phyloP scores from a whole-genome alignment of 1,140 invertebrate genomes.

The Cotesia vestalis region DNA sequence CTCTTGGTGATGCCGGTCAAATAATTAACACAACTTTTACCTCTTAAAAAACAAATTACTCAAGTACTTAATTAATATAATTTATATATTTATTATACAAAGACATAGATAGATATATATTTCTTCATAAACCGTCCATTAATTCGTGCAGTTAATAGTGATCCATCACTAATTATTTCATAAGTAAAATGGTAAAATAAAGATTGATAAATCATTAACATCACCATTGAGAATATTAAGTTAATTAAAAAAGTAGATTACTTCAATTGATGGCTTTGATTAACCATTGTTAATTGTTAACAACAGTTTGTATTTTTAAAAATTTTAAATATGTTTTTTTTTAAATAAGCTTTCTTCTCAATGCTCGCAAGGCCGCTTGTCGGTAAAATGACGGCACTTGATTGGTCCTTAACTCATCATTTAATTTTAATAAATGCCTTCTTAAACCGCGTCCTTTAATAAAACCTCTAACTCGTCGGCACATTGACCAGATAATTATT shows the following conservation, averaged over 20 bases:
- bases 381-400: slow-evolving; percentile 15
- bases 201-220: too few relatives aligned
- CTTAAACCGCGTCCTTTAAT: slow-evolving; percentile 22
- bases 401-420: slow-evolving; percentile 21
- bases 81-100: too few relatives aligned
- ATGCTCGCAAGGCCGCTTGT: slow-evolving; percentile 17
- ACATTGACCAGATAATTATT: slow-evolving; percentile 41
- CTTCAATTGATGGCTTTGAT: background rate
- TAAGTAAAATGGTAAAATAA: too few relatives aligned
- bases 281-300: background rate
- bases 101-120: too few relatives aligned
- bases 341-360: background rate
- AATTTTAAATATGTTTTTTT: background rate
- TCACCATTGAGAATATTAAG: too few relatives aligned
- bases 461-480: slow-evolving; percentile 43
- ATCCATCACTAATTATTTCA: too few relatives aligned
- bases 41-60: too few relatives aligned
- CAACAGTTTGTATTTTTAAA: background rate
- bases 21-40: background rate
- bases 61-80: too few relatives aligned
- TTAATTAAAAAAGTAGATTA: too few relatives aligned
- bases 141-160: too few relatives aligned
- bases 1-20: background rate
- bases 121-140: too few relatives aligned
- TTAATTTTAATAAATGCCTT: slow-evolving; percentile 31